Base-by-base conservation (phyloP, 2,113 vertebrate species). In the Dipodomys spectabilis region DNA sequence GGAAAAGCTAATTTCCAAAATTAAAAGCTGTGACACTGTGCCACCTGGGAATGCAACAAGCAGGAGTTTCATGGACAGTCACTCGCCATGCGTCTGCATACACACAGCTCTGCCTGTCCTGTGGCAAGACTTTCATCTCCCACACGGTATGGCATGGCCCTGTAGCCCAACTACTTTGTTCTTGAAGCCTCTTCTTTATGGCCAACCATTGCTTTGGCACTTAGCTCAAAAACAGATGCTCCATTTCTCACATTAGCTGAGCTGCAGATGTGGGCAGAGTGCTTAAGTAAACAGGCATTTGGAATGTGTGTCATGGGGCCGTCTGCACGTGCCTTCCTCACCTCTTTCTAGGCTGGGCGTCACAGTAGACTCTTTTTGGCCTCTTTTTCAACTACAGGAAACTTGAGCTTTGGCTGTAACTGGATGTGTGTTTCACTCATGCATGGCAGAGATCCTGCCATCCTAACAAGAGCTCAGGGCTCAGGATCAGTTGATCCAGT, bases 1-100 rank as follows among this genome's bases (percentile, higher is more conserved):
- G 32, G 90, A 57, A 35, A 88, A 32, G 18, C 22, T 15, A 10
- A 22, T 72, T 68, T 71, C 44, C 64, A 77, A 9, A 87, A 28
- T 30, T 6, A 32, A 72, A 62, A 80, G 2, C 13, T 16, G 19
- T 4, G 18, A 2, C 0, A 0, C 0, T 0, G 3, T 7, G 5
- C 60, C 9, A 0, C 12, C 1, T 2, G 67, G 30, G 30, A 53
- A 57, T 57, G 53, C 53, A 13, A 57, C 12, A 13, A 57, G 53
- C 15, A 15, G 12, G 15, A 0, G 53, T 57, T 16, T 13, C 11
- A 57, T 13, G 15, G 53, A 57, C 12, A 57, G 53, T 57, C 53
- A 13, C 15, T 57, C 4, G 15, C 53, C 53, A 4, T 57, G 53
- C 12, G 16, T 57, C 53, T 57, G 53, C 53, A 13, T 4, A 3